Evolutionary conservation across 2,113 vertebrate species (phyloP).

Genomic region (Sigmodon hispidus): DNA sequence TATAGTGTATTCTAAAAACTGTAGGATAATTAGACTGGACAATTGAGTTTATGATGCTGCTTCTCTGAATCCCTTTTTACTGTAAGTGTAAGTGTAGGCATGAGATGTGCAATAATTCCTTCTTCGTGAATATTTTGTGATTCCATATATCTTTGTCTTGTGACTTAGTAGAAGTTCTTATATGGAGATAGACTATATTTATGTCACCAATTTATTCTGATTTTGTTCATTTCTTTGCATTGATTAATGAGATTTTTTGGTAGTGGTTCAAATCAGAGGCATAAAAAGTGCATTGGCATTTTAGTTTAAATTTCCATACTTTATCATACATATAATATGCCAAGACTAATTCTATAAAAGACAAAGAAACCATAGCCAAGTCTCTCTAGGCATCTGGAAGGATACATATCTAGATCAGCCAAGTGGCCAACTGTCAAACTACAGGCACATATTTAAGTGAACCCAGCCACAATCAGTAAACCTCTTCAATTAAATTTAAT

Average conservation of each 20-base stretch:
- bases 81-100: not conserved
- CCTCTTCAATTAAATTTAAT: not conserved
- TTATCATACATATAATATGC: not conserved
- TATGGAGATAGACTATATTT: not conserved
- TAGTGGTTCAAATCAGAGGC: not conserved
- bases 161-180: not conserved
- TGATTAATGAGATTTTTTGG: not conserved
- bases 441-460: not conserved
- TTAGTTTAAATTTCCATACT: not conserved
- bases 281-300: not conserved
- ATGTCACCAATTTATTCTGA: not conserved
- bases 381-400: not conserved
- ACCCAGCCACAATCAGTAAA: not conserved
- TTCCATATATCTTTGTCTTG: not conserved
- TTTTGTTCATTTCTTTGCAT: not conserved
- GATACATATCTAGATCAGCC: not conserved
- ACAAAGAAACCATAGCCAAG: not conserved
- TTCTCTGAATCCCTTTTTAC: not conserved
- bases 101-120: not conserved
- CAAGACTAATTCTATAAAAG: not conserved
- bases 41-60: not conserved
- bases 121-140: not conserved
- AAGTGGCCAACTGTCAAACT: not conserved
- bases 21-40: not conserved
- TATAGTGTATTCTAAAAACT: not conserved